A percentile compares a stretch with the other conserved stretches of the same genome.
Evolutionary conservation across 2,888 invertebrate genomes (phyloP).

Genomic region (Tachina lurida): DNA sequence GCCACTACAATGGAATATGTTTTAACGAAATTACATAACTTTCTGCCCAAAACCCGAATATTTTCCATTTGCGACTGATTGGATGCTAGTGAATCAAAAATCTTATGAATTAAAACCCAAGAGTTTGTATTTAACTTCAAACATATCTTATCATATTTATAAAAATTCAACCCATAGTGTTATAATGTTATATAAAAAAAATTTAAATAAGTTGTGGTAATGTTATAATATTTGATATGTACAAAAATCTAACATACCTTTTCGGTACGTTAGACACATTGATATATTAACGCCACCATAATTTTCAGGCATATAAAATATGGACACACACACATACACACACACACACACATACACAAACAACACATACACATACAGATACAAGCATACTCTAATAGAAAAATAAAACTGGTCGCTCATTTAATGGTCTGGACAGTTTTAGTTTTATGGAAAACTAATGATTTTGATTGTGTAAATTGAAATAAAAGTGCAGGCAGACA

Average conservation of each 20-base stretch:
- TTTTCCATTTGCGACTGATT: too few species aligned
- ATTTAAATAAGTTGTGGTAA: conserved; percentile 54
- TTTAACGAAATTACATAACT: too few species aligned
- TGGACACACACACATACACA: neutral
- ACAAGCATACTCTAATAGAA: neutral
- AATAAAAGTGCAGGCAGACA: conserved; percentile 42
- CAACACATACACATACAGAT: neutral
- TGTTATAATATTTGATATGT: conserved; percentile 61
- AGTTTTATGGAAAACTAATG: conserved; percentile 67
- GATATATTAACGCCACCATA: conserved; percentile 68
- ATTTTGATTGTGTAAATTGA: conserved; percentile 58
- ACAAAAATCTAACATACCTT: conserved; percentile 61
- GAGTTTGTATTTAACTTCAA: too few species aligned
- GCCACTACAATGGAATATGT: too few species aligned
- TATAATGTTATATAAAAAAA: conserved; percentile 1
- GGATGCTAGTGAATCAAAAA: too few species aligned
- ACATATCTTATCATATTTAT: neutral
- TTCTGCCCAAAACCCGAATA: too few species aligned
- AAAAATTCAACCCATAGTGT: conserved; percentile 25
- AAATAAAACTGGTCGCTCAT: conserved; percentile 61
- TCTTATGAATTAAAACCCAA: too few species aligned
- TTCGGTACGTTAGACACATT: conserved; percentile 66
- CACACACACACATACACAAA: neutral
- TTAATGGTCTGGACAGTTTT: conserved; percentile 66
- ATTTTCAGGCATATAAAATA: conserved; percentile 50